Evolutionary conservation across 2,888 invertebrate genomes (phyloP).

Genomic region (Portevinia maculata): DNA sequence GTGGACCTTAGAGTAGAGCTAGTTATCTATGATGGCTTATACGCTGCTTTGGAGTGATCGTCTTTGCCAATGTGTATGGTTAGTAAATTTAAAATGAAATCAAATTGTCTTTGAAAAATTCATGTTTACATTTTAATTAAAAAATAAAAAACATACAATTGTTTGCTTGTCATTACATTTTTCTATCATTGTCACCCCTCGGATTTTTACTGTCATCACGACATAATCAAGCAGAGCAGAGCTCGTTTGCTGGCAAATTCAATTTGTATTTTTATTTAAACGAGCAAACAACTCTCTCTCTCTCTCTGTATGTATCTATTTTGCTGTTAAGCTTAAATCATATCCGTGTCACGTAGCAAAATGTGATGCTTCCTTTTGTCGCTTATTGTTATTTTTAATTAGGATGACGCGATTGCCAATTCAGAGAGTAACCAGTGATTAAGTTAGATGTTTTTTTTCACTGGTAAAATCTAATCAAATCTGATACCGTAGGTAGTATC

Average conservation of each 20-base stretch:
- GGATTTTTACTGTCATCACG: conserved; percentile 39
- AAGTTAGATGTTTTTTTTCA: neutral
- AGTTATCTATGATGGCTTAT: conserved; percentile 40
- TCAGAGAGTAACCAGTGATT: conserved; percentile 51
- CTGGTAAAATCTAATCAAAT: too few relatives aligned
- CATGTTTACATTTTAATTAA: neutral
- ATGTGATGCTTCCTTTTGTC: conserved; percentile 6
- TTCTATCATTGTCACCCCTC: conserved; percentile 19
- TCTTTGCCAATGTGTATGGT: neutral
- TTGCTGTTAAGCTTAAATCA: conserved; percentile 31
- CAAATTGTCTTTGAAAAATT: conserved; percentile 4
- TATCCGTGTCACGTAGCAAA: conserved; percentile 47
- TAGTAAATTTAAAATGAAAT: conserved; percentile 8
- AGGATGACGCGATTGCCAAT: conserved; percentile 59
- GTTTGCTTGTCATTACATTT: conserved; percentile 69
- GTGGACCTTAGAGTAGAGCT: conserved; percentile 56
- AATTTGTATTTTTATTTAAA: conserved; percentile 67
- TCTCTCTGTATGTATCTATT: conserved; percentile 19
- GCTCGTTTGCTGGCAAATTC: conserved; percentile 45
- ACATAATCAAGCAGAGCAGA: conserved; percentile 38
- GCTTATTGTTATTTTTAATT: conserved; percentile 68
- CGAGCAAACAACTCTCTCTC: conserved; percentile 43
- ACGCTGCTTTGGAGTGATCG: neutral
- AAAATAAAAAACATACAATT: conserved; percentile 12
- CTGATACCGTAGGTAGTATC: too few relatives aligned